Conservation (phyloP, 2,888 invertebrate species). For the Petrolisthes cinctipes region DNA sequence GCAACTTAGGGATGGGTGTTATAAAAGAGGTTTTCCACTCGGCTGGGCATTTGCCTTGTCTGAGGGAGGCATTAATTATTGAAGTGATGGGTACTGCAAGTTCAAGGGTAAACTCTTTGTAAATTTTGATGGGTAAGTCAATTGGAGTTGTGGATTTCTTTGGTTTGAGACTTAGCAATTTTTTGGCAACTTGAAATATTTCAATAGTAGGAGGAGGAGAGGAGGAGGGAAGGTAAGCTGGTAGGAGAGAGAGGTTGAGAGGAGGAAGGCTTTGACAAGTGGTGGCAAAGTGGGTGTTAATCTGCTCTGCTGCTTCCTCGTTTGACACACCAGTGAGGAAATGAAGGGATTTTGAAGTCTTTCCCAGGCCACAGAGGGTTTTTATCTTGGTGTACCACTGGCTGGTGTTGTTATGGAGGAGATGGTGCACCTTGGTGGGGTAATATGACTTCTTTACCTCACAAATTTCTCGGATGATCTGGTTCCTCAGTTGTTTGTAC, state of each 20-base stretch:
- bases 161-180: too few relatives aligned
- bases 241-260: too few relatives aligned
- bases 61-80: not conserved
- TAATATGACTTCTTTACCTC: too few relatives aligned
- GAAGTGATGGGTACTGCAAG: not conserved
- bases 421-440: too few relatives aligned
- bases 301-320: not conserved
- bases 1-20: not conserved
- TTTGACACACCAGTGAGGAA: not conserved
- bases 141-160: not conserved
- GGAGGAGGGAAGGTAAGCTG: not conserved
- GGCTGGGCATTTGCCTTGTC: not conserved
- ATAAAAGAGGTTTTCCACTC: not conserved
- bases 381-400: too few relatives aligned
- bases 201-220: too few relatives aligned
- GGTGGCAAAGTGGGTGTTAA: not conserved
- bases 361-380: not conserved
- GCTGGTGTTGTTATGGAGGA: not conserved
- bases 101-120: not conserved
- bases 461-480: too few relatives aligned
- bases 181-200: not conserved
- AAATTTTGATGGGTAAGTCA: conserved; percentile 5
- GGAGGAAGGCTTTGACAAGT: too few relatives aligned
- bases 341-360: not conserved
- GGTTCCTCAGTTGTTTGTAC: too few relatives aligned